Evolutionary conservation across 2,888 invertebrate species (phyloP).

Genomic region (Capitulum mitella): DNA sequence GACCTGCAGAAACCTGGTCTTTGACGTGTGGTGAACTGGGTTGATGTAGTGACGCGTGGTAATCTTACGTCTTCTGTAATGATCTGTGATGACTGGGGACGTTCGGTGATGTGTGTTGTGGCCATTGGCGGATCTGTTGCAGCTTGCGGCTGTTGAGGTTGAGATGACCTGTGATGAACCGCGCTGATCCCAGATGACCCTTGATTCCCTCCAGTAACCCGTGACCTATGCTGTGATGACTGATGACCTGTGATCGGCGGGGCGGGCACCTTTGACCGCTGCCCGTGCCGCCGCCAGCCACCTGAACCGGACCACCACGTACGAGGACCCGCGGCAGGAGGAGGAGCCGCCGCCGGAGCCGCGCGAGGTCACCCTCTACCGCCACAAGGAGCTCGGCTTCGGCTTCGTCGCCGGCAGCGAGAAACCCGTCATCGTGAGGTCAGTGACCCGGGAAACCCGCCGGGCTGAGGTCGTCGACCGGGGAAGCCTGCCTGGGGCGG

Average conservation of each 20-base stretch:
- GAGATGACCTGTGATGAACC: too few relatives aligned
- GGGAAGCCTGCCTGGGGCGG: too few relatives aligned
- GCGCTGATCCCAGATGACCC: background rate
- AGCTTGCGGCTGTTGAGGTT: too few relatives aligned
- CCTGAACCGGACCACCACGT: slow-evolving; percentile 78
- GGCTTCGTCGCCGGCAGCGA: slow-evolving; percentile 95
- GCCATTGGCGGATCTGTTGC: too few relatives aligned
- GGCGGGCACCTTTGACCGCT: background rate
- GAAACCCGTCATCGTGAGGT: slow-evolving; percentile 79
- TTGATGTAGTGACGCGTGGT: too few relatives aligned
- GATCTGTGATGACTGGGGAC: too few relatives aligned
- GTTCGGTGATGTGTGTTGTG: too few relatives aligned
- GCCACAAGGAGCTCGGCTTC: slow-evolving; percentile 75
- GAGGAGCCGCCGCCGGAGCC: slow-evolving; percentile 70
- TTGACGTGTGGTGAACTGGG: too few relatives aligned
- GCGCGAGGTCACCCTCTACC: slow-evolving; percentile 61
- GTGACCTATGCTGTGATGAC: background rate
- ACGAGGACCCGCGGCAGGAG: slow-evolving; percentile 67
- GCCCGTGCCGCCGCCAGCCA: slow-evolving; percentile 50
- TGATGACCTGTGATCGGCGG: background rate
- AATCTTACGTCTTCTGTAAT: too few relatives aligned
- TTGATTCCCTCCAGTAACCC: background rate
- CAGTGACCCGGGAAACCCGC: slow-evolving; percentile 27
- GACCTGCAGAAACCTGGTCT: too few relatives aligned
- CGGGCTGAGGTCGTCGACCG: too few relatives aligned